Evolutionary conservation across 1,140 invertebrate species (phyloP).

Genomic region (Acromyrmex echinatior): DNA sequence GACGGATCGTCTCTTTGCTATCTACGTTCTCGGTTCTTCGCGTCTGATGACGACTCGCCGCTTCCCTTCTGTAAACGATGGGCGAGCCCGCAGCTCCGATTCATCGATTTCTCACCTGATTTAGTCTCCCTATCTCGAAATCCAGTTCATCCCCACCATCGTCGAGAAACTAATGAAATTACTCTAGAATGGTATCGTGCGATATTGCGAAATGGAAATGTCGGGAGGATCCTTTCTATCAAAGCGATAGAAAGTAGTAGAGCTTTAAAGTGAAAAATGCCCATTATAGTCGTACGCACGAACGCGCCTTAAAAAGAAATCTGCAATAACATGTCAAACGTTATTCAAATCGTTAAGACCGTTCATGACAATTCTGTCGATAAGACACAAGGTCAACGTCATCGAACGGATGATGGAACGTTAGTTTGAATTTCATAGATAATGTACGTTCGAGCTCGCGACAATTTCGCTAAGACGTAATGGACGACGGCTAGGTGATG

Average conservation of each 20-base stretch:
- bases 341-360: conserved; percentile 60
- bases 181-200: background rate
- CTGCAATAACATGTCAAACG: conserved; percentile 9
- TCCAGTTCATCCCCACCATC: background rate
- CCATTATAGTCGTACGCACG: background rate
- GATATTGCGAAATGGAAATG: background rate
- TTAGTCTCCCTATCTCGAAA: conserved; percentile 46
- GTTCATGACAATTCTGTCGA: conserved; percentile 52
- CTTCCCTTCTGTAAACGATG: conserved; percentile 56
- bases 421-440: conserved; percentile 70
- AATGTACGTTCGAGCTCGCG: conserved; percentile 60
- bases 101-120: conserved; percentile 63
- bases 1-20: conserved; percentile 29
- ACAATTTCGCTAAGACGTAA: conserved; percentile 32
- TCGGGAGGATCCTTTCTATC: background rate
- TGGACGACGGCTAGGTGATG: background rate
- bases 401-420: conserved; percentile 70
- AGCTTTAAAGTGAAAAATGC: background rate
- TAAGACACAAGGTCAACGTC: conserved; percentile 72
- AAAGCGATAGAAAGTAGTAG: background rate
- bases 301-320: background rate
- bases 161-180: conserved; percentile 34
- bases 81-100: conserved; percentile 29
- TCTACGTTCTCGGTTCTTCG: conserved; percentile 37
- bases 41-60: conserved; percentile 33